Percentiles rank a stretch among this genome's conserved stretches.
These are phyloP conservation scores for Fopius arisanus DNA, from an alignment of 1,140 invertebrate species.

Conservation along the genomic window DNA sequence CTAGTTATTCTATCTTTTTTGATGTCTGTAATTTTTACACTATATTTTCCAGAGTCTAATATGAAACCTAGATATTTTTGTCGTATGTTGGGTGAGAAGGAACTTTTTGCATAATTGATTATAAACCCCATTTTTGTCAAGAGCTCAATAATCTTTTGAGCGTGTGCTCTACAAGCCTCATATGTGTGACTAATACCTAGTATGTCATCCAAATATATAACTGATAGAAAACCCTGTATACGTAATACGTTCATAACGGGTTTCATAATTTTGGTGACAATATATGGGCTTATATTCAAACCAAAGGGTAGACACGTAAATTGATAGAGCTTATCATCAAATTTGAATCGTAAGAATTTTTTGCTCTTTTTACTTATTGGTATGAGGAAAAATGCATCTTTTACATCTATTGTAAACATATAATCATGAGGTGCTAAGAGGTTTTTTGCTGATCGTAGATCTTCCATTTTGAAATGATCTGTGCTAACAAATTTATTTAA, in stretches of 20 bases:
- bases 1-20: background rate
- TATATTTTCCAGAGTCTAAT: background rate
- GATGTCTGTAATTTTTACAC: background rate
- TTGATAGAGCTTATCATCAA: background rate
- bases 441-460: background rate
- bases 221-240: background rate
- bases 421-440: background rate
- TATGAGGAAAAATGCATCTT: constrained; percentile 12
- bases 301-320: constrained; percentile 8
- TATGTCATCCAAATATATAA: background rate
- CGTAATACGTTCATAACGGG: background rate
- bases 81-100: background rate
- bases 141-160: background rate
- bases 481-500: background rate
- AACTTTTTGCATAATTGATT: background rate
- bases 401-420: background rate
- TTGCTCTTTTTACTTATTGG: background rate
- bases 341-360: background rate
- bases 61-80: background rate
- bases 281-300: background rate
- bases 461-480: constrained; percentile 14
- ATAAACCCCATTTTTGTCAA: background rate
- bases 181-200: background rate
- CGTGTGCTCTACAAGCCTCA: background rate
- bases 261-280: background rate